Conservation (phyloP, 2,797 vertebrate species). For the Smutsia temminckii region DNA sequence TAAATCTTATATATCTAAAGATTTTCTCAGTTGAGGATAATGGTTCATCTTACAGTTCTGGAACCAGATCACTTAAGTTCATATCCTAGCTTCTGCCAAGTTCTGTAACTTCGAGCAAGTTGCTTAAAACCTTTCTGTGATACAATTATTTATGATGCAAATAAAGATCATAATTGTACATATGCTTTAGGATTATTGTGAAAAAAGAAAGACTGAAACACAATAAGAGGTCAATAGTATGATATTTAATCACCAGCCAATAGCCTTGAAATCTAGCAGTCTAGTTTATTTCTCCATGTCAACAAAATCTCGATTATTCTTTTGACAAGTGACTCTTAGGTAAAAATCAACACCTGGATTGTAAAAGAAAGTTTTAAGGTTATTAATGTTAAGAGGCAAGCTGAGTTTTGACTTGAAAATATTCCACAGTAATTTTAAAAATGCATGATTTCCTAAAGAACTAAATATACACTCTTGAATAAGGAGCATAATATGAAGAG, state of each 20-base stretch:
- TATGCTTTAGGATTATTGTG: not conserved
- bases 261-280: not conserved
- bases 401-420: slow-evolving; percentile 21
- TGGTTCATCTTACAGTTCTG: not conserved
- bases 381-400: not conserved
- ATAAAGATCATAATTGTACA: not conserved
- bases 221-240: not conserved
- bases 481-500: not conserved
- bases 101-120: not conserved
- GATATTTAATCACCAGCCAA: not conserved
- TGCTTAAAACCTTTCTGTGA: not conserved
- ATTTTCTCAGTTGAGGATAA: not conserved
- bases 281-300: not conserved
- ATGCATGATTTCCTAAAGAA: not conserved
- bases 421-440: slow-evolving; percentile 27
- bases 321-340: slow-evolving; percentile 13
- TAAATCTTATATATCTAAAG: not conserved
- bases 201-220: not conserved
- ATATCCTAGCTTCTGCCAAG: not conserved
- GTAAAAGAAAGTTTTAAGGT: not conserved
- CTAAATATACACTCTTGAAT: not conserved
- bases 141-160: not conserved
- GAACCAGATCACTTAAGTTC: not conserved
- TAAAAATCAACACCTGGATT: slow-evolving; percentile 56
- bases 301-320: not conserved